These are phyloP conservation scores for Crambe crambe DNA, from an alignment of 37 sponge, comb jelly and placozoan genomes.

Conservation along the genomic window DNA sequence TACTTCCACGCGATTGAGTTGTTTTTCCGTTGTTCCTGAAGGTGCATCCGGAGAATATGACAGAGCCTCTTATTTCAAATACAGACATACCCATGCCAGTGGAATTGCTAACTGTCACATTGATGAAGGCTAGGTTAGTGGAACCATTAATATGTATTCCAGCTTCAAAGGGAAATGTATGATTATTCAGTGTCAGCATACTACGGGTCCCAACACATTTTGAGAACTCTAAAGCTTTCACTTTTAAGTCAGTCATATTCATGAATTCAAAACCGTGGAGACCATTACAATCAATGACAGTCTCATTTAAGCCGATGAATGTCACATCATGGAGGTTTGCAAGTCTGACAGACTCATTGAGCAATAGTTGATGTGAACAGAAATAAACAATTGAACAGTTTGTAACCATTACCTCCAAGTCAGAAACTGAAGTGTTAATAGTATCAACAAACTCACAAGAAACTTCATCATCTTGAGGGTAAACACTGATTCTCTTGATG, in stretches of 20 bases:
- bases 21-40: not conserved
- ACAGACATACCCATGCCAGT: not conserved
- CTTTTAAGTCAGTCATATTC: not conserved
- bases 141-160: not conserved
- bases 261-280: not conserved
- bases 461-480: too few species aligned
- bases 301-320: not conserved
- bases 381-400: not conserved
- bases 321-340: not conserved
- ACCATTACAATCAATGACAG: not conserved
- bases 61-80: not conserved
- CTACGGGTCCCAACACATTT: not conserved
- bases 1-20: not conserved
- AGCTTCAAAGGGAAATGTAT: not conserved
- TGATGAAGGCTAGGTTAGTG: not conserved
- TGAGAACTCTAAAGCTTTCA: not conserved
- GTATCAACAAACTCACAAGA: too few species aligned
- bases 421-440: too few species aligned
- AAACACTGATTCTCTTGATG: too few species aligned
- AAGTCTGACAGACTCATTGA: not conserved
- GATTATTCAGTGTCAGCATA: not conserved
- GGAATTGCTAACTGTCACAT: not conserved
- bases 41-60: not conserved
- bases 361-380: not conserved
- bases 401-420: too few species aligned